These are phyloP conservation scores for Ataeniobius toweri DNA, from an alignment of 2,797 vertebrate species.

Conservation along the genomic window DNA sequence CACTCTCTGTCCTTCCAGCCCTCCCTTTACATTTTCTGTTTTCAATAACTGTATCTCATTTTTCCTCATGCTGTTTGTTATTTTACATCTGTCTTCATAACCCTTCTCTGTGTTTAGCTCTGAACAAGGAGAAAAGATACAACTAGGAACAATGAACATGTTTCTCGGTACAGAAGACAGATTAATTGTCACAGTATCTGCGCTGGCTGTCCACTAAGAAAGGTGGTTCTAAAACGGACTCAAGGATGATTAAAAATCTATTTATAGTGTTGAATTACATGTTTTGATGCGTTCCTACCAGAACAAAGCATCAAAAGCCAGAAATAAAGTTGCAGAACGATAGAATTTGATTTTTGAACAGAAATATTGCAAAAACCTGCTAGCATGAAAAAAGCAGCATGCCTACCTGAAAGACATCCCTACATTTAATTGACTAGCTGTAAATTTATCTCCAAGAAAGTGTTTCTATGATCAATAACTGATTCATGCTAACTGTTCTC, in stretches of 20 bases:
- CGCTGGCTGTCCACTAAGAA: neutral
- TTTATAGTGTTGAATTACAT: neutral
- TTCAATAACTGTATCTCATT: constrained; percentile 18
- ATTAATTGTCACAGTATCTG: constrained; percentile 19
- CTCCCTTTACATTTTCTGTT: constrained; percentile 7
- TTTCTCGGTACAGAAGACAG: constrained; percentile 20
- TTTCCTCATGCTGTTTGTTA: constrained; percentile 4
- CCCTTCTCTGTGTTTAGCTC: constrained; percentile 5
- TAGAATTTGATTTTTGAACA: neutral
- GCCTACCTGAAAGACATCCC: neutral
- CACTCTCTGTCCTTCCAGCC: constrained; percentile 14
- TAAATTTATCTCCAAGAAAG: too few relatives aligned
- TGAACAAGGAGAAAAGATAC: neutral
- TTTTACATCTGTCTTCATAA: neutral
- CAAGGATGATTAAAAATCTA: constrained; percentile 18
- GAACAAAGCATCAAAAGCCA: neutral
- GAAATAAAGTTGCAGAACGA: neutral
- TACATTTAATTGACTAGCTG: too few relatives aligned
- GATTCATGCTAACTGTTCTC: too few relatives aligned
- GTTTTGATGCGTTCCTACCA: neutral
- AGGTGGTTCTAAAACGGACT: constrained; percentile 5
- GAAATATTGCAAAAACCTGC: neutral
- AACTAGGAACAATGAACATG: neutral
- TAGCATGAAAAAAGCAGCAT: neutral
- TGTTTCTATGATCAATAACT: too few relatives aligned